Evolutionary conservation across 1,140 invertebrate genomes (phyloP).

Genomic region (Argopecten irradians): DNA sequence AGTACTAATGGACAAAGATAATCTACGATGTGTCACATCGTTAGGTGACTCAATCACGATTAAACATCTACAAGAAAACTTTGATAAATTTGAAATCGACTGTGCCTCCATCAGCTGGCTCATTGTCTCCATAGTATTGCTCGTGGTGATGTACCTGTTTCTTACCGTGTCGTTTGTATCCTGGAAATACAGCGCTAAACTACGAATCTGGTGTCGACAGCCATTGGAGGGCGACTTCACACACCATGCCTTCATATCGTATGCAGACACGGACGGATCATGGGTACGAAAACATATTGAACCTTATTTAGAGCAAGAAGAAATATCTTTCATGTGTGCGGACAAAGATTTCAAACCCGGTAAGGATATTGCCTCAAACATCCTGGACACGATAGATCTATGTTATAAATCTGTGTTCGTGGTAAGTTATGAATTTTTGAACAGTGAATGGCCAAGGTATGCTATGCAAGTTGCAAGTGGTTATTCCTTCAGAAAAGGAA

Average conservation of each 20-base stretch:
- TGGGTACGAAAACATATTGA: background rate
- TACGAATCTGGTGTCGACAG: background rate
- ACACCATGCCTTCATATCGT: background rate
- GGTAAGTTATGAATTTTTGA: background rate
- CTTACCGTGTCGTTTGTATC: background rate
- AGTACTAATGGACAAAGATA: background rate
- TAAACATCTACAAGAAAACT: background rate
- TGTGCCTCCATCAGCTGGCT: conserved; percentile 1
- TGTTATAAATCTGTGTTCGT: background rate
- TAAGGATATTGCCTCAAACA: background rate
- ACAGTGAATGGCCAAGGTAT: background rate
- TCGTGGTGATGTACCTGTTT: background rate
- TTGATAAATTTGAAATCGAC: background rate
- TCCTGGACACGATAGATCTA: background rate
- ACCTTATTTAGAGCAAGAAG: background rate
- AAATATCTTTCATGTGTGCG: background rate
- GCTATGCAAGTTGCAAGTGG: background rate
- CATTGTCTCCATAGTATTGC: background rate
- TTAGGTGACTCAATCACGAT: background rate
- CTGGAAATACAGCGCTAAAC: background rate
- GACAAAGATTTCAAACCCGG: background rate
- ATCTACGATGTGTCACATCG: background rate
- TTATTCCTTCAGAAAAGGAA: background rate
- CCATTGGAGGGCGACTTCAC: background rate
- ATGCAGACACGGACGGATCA: background rate